Conservation (phyloP, 2,797 vertebrate genomes). For the Saxicola maurus region DNA sequence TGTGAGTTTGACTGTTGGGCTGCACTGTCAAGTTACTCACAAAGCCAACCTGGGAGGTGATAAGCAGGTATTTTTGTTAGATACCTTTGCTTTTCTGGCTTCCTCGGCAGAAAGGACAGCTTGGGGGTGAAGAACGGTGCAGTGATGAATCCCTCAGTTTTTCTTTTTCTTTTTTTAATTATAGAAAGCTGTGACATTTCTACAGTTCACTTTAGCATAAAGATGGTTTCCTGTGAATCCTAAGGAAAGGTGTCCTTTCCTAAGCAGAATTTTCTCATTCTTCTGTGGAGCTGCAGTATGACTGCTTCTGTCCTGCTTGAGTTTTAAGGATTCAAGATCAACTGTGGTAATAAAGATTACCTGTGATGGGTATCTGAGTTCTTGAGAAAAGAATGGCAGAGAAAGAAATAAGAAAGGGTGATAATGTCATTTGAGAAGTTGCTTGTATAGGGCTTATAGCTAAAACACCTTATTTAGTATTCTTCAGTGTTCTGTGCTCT, state of each 20-base stretch:
- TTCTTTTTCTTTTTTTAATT: background rate
- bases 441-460: background rate
- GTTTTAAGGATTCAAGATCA: background rate
- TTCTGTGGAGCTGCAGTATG: background rate
- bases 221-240: background rate
- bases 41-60: background rate
- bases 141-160: background rate
- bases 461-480: background rate
- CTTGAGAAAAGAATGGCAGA: background rate
- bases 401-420: background rate
- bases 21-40: background rate
- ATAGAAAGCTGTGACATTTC: background rate
- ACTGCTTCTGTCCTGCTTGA: background rate
- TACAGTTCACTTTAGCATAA: background rate
- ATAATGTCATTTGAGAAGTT: background rate
- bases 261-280: background rate
- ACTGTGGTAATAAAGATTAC: background rate
- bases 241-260: background rate
- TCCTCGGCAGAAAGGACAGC: background rate
- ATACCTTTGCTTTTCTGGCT: background rate
- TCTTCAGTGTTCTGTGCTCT: background rate
- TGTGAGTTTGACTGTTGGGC: background rate
- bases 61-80: constrained; percentile 42
- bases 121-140: background rate
- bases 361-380: background rate